These are phyloP conservation scores for Vidua macroura DNA, from an alignment of 2,113 vertebrate genomes.

Conservation along the genomic window DNA sequence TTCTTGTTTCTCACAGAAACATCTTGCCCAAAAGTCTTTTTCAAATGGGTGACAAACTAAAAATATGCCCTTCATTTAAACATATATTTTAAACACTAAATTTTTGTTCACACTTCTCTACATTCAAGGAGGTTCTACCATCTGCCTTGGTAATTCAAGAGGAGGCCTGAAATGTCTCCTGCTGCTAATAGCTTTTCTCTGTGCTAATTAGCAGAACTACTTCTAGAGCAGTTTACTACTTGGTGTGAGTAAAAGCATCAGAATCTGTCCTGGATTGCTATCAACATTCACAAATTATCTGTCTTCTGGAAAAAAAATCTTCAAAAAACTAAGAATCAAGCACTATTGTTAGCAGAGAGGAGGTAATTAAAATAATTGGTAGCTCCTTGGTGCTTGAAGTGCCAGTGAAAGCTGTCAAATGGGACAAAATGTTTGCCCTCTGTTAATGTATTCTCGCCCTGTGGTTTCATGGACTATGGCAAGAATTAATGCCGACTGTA, in stretches of 20 bases:
- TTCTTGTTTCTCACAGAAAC: neutral
- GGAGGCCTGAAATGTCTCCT: neutral
- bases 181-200: neutral
- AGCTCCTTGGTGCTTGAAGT: neutral
- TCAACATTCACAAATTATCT: neutral
- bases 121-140: neutral
- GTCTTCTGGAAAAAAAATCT: neutral
- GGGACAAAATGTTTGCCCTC: neutral
- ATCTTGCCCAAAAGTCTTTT: neutral
- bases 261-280: neutral
- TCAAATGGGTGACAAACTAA: neutral
- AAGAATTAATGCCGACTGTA: neutral
- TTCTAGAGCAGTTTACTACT: neutral
- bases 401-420: neutral
- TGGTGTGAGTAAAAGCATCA: neutral
- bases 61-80: neutral
- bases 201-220: neutral
- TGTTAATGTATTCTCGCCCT: neutral
- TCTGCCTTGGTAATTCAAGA: neutral
- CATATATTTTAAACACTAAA: neutral
- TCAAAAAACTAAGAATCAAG: neutral
- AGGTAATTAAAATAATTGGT: slow-evolving; percentile 22
- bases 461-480: neutral
- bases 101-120: neutral
- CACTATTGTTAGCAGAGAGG: neutral